Conservation (phyloP, 2,797 vertebrate genomes). For the Caiman crocodilus region DNA sequence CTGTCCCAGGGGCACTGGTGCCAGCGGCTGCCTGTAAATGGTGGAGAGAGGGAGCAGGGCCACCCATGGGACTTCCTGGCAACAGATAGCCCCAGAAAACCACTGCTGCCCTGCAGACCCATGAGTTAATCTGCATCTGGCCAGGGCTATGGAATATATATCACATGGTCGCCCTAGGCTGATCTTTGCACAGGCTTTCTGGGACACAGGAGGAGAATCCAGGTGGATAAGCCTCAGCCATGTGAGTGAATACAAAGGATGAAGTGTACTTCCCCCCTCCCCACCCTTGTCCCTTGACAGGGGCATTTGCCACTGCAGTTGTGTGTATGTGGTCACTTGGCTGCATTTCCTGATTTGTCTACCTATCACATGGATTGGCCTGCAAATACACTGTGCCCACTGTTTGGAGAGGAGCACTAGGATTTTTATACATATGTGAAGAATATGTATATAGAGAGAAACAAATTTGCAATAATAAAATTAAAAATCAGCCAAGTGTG, state of each 20-base stretch:
- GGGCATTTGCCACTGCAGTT: slow-evolving; percentile 45
- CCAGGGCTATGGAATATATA: too few species aligned
- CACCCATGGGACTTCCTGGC: too few species aligned
- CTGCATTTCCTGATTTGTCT: background rate
- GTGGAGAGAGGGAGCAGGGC: too few species aligned
- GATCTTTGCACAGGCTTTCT: background rate
- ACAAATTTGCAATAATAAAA: slow-evolving; percentile 64
- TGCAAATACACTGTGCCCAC: slow-evolving; percentile 30
- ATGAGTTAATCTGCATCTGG: too few species aligned
- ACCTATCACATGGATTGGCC: background rate
- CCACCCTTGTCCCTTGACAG: background rate
- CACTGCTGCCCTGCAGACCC: too few species aligned
- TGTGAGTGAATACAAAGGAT: background rate
- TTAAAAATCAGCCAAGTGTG: background rate
- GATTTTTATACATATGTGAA: slow-evolving; percentile 57
- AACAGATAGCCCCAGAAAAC: too few species aligned
- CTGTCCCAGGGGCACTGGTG: too few species aligned
- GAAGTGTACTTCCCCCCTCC: background rate
- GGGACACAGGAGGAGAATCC: background rate
- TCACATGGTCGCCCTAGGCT: background rate
- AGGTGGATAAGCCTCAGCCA: background rate
- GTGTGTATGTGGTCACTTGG: background rate
- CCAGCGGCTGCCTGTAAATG: too few species aligned
- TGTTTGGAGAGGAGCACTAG: background rate
- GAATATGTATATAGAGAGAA: background rate